Percentiles rank a stretch among this genome's conserved stretches.
Conservation (phyloP, 2,888 invertebrate genomes). For the Ophioninae sp. region DNA sequence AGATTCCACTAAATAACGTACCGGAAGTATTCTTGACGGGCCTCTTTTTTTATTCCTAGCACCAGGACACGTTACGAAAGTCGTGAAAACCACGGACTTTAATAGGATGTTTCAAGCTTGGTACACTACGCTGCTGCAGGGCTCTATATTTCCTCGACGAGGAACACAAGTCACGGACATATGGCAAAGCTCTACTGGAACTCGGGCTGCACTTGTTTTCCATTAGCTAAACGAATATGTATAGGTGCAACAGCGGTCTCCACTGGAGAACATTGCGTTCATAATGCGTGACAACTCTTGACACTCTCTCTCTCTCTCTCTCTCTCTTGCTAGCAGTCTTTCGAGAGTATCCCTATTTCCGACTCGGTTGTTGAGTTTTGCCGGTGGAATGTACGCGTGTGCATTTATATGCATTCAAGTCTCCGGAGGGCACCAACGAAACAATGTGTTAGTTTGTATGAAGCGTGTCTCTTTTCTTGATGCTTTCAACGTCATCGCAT, state of each 20-base stretch:
- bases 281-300: constrained; percentile 44
- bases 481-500: constrained; percentile 23
- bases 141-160: constrained; percentile 14
- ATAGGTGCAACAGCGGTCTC: constrained; percentile 49
- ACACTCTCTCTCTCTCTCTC: constrained; percentile 22
- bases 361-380: constrained; percentile 49
- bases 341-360: constrained; percentile 38
- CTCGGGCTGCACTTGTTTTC: constrained; percentile 65
- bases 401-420: constrained; percentile 35
- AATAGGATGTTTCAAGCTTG: constrained; percentile 7
- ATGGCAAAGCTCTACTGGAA: constrained; percentile 49
- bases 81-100: constrained; percentile 10
- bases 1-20: neutral
- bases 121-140: neutral
- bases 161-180: constrained; percentile 19
- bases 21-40: neutral
- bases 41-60: neutral
- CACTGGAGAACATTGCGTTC: constrained; percentile 29
- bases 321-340: constrained; percentile 2
- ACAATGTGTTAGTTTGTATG: constrained; percentile 15
- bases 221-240: constrained; percentile 68
- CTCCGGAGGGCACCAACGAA: constrained; percentile 24
- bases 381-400: constrained; percentile 40
- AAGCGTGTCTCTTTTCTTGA: constrained; percentile 18
- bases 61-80: neutral